Percentiles rank a stretch among this genome's conserved stretches.
Evolutionary conservation across 2,797 vertebrate genomes (phyloP).

Genomic region (Epinephelus malabaricus): DNA sequence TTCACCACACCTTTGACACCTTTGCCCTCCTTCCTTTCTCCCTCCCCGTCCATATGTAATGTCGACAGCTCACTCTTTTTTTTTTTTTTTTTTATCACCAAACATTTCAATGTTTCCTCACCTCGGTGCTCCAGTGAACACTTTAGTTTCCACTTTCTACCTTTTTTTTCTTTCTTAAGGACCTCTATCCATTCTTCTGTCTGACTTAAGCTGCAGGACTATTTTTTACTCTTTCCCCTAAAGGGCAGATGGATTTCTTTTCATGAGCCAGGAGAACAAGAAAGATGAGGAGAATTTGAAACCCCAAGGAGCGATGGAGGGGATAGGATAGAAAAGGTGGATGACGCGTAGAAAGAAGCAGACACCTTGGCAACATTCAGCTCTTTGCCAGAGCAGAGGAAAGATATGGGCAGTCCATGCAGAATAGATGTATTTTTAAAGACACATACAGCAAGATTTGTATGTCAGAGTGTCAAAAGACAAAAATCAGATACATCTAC

Average conservation of each 20-base stretch:
- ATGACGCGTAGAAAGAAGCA: constrained; percentile 54
- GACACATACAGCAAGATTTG: background rate
- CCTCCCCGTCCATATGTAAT: constrained; percentile 31
- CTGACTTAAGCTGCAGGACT: constrained; percentile 69
- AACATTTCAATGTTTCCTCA: constrained; percentile 54
- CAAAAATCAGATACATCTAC: background rate
- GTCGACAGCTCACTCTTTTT: constrained; percentile 33
- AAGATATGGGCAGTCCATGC: constrained; percentile 10
- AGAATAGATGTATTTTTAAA: constrained; percentile 2
- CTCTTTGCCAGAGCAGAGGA: constrained; percentile 28
- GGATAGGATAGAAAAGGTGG: constrained; percentile 54
- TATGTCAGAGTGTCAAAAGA: constrained; percentile 12
- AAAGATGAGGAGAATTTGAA: constrained; percentile 76
- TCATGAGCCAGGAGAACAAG: constrained; percentile 75
- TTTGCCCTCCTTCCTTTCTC: constrained; percentile 29
- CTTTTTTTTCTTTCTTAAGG: constrained; percentile 48
- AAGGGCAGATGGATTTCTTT: constrained; percentile 82
- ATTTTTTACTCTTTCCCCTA: constrained; percentile 76
- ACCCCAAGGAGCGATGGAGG: constrained; percentile 58
- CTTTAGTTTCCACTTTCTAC: constrained; percentile 58
- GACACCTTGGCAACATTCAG: constrained; percentile 49
- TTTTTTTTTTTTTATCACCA: constrained; percentile 10
- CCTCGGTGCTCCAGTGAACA: constrained; percentile 44
- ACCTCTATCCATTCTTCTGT: constrained; percentile 74
- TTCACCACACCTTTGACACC: constrained; percentile 31